Evolutionary conservation across 1,140 invertebrate genomes (phyloP), one percentile per base, ranked within the genome.

Genomic region (Drosophila bifasciata): DNA sequence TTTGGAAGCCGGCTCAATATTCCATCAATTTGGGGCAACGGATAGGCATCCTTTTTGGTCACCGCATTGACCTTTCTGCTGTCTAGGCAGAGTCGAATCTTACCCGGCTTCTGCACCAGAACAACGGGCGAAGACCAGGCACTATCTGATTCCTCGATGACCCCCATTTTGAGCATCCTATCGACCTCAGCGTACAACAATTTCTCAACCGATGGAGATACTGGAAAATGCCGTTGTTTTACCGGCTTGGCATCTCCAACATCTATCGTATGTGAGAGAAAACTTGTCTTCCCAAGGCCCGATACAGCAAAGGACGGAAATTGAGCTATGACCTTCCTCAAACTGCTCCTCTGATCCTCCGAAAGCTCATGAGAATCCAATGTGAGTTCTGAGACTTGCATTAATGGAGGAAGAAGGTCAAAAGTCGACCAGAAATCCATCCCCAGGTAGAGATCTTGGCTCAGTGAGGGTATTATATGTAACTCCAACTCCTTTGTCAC

Each of bases 181-280:
- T 76, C 63, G 0, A 91, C 6, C 6, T 25, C 6, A 6, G 53
- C 52, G 40, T 76, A 52, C n/a, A 83, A 61, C 13, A 56, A 32
- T 28, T 76, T 61, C 55, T 78, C 62, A 0, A 79, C 74, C 5
- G 59, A 52, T 2, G 78, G 84, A 1, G 78, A 83, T 5, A 78
- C 60, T 2, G 83, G 68, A 40, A 76, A 79, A 21, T 73, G 68
- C 28, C 75, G 44, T 46, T 84, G 77, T 49, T 77, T 83, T 6
- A 90, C 61, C 0, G 85, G 86, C 45, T 70, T 49, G 8, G 76
- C 68, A 1, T 76, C 77, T 7, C 79, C 80, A 17, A 83, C 74
- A 15, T 45, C 41, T 5, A 56, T 56, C 1, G 1, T 1, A 21
- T 32, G 53, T 1, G 21, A n/a, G 3, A 56, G 11, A 3, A 44